Evolutionary conservation across 1,140 invertebrate species (phyloP).

Genomic region (Calephelis nemesis): DNA sequence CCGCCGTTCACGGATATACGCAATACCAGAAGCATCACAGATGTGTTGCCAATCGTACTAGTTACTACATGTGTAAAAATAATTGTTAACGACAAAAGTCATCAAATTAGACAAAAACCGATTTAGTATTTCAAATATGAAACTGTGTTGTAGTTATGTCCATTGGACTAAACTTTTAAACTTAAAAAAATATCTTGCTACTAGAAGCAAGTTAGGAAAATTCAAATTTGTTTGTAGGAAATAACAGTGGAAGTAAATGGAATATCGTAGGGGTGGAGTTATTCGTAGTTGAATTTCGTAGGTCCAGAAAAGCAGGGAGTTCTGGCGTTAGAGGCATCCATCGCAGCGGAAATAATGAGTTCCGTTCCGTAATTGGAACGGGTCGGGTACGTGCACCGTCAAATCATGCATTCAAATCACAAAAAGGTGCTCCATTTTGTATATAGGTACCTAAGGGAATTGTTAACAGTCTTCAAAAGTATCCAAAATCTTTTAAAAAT

Average conservation of each 20-base stretch:
- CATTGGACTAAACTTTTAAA: too few relatives aligned
- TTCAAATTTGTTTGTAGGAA: constrained; percentile 9
- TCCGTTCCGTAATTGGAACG: constrained; percentile 67
- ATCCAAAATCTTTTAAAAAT: too few relatives aligned
- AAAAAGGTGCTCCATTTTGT: constrained; percentile 9
- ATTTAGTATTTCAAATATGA: too few relatives aligned
- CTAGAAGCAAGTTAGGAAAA: neutral
- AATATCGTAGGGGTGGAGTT: constrained; percentile 1
- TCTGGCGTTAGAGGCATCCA: constrained; percentile 42
- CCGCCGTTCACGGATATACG: too few relatives aligned
- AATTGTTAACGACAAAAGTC: neutral
- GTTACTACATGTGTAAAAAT: constrained; percentile 52
- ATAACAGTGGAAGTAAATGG: constrained; percentile 13
- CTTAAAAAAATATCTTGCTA: too few relatives aligned
- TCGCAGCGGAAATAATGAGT: constrained; percentile 68
- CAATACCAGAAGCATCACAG: too few relatives aligned
- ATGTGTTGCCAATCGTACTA: too few relatives aligned
- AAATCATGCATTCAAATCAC: constrained; percentile 16
- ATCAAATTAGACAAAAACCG: neutral
- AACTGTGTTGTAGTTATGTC: too few relatives aligned
- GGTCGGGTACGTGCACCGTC: constrained; percentile 25
- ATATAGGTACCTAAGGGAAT: neutral
- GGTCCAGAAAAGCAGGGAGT: constrained; percentile 51
- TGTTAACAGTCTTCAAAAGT: neutral
- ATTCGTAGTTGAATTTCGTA: constrained; percentile 47